Base-by-base conservation (phyloP, 2,113 vertebrate genomes). In the Miniopterus natalensis region DNA sequence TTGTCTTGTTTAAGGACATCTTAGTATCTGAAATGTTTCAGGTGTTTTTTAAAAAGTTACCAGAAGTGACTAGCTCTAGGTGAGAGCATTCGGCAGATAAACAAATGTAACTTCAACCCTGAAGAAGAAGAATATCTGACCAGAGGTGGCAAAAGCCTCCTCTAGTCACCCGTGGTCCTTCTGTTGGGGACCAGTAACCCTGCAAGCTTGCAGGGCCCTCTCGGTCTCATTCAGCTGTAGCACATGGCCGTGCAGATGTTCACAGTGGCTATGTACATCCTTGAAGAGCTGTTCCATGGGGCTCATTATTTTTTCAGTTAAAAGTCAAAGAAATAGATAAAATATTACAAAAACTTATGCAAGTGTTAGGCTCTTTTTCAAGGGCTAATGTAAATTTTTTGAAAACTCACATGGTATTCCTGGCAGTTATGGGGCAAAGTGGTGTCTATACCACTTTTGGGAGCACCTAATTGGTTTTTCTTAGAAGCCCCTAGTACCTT, bases 141-240 rank as follows among this genome's bases (percentile, higher is more conserved):
- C 25, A 84, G 55, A 51, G 68, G 45, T 31, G 40, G 88, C 61
- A 78, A 31, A 63, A 77, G 40, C 29, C 4, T 31, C 45, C 23
- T 55, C 18, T 10, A 31, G n/a, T 75, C 45, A 23, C 11, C 11
- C 0, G 0, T 23, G 29, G 49, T 36, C 15, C 0, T 79, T 36
- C 21, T 14, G 0, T 1, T 12, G 78, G n/a, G 77, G 86, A 27
- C 14, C 20, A 20, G 70, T 5, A 65, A 17, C 25, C 79, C 74
- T 73, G 13, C 53, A 59, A n/a, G 53, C 42, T 73, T 36, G 47
- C 49, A 3, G 18, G 29, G 42, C 25, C 25, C 74, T 40, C 12
- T 0, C 7, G 2, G 66, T 78, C 51, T 51, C 68, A 7, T 63
- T 78, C 5, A 5, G 53, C 21, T 14, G 0, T 3, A 42, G 59